Conservation (phyloP, 2,797 vertebrate genomes). For the Pseudochirops cupreus region DNA sequence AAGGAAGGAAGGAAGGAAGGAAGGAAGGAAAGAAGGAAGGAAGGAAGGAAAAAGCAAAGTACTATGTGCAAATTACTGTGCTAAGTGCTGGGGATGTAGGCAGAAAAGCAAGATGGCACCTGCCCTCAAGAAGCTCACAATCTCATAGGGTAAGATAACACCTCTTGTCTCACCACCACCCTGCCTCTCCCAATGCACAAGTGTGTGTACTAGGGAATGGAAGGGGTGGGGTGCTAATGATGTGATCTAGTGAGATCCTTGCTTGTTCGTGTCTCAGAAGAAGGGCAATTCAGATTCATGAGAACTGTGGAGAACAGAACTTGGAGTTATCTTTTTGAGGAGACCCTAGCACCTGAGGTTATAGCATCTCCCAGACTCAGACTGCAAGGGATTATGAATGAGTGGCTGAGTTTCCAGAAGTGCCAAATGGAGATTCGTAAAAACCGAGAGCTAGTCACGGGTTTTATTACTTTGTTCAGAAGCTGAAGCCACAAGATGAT, state of each 20-base stretch:
- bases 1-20: background rate
- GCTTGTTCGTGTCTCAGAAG: background rate
- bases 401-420: background rate
- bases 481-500: background rate
- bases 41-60: background rate
- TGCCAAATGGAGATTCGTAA: conserved; percentile 17
- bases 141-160: background rate
- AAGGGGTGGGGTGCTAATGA: background rate
- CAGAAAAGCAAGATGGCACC: background rate
- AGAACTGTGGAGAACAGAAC: background rate
- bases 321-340: conserved; percentile 11
- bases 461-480: background rate
- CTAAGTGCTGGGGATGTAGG: background rate
- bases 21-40: background rate
- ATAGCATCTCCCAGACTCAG: background rate
- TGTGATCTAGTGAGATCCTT: background rate
- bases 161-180: background rate
- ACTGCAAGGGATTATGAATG: background rate
- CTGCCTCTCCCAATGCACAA: background rate
- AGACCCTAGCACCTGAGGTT: background rate
- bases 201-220: background rate
- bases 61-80: background rate
- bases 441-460: background rate
- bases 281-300: background rate
- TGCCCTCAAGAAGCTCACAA: background rate